A percentile compares a stretch with the other conserved stretches of the same genome.
phyloP scores from a whole-genome alignment of 2,113 vertebrate genomes.

The Ceuthmochares aereus region DNA sequence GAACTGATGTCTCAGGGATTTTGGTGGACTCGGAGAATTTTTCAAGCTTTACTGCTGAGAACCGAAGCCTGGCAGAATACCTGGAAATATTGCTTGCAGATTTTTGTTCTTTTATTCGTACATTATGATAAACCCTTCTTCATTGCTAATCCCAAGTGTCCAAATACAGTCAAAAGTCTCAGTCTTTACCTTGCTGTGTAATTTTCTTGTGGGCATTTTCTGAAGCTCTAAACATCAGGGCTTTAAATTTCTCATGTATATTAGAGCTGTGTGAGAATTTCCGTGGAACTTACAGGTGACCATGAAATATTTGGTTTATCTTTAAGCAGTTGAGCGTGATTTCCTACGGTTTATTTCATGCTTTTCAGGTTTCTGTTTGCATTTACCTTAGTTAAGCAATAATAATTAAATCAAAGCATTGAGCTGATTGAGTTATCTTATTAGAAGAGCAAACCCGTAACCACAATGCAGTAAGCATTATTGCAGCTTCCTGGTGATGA shows the following conservation, averaged over 20 bases:
- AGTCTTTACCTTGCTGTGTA: background rate
- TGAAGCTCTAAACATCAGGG: background rate
- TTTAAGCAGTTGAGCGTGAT: background rate
- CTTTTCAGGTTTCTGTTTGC: conserved; percentile 12
- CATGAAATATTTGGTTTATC: background rate
- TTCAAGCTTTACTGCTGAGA: background rate
- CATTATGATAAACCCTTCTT: background rate
- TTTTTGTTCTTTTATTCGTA: background rate
- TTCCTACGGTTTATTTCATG: background rate
- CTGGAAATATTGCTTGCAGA: background rate
- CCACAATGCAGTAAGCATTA: background rate
- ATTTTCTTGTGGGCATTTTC: background rate
- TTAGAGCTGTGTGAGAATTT: background rate
- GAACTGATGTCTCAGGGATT: background rate
- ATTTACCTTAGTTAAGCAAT: background rate
- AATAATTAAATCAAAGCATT: conserved; percentile 37
- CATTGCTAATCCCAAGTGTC: background rate
- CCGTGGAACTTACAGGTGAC: background rate
- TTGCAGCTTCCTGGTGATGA: conserved; percentile 39
- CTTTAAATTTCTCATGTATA: background rate
- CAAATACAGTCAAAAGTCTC: background rate
- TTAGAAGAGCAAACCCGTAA: background rate
- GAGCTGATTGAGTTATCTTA: background rate
- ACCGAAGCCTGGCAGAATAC: background rate
- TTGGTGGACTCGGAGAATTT: background rate